Evolutionary conservation across 2,888 invertebrate species (phyloP), one percentile per base, ranked within the genome.

Genomic region (Alloplasta piceator): DNA sequence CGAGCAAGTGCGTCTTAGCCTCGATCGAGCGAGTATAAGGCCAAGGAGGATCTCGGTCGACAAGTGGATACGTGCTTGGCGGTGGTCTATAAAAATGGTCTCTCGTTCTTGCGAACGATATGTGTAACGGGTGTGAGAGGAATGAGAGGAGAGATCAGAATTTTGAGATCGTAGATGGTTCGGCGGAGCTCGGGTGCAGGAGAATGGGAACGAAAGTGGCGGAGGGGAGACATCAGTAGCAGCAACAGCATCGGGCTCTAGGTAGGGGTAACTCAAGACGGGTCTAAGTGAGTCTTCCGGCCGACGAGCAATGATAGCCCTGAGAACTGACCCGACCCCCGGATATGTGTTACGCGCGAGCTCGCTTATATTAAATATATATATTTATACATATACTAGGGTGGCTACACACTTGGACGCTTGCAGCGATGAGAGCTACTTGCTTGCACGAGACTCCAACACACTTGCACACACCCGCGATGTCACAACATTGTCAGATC

Each of bases 201-300:
- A 78, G 80, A 78, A 63, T 66, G 46, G 58, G 48, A 60, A 7
- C 60, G 55, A 26, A 71, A 71, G 80, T 43, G 38, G 55, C 10
- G 61, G 64, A 52, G 81, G 46, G 55, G 26, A 26, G 26, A 26
- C 26, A 26, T 26, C 26, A 41, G 56, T 60, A 41, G 83, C 79
- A 83, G 82, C 80, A 78, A 78, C 83, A 72, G 78, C 83, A 52
- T 60, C 76, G 41, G 41, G 71, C 72, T 60, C 61, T 72, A 64
- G 80, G 85, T 83, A 85, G 91, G 91, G 90, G 92, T 92, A 92
- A 92, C 92, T 92, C 91, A 92, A 92, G 92, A 92, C 92, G 91
- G 89, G 92, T 88, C 92, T 92, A 92, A 92, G 92, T 92, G 92
- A 92, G 91, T 91, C 92, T 92, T 92, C 92, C 92, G 92, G 92